Evolutionary conservation across 2,888 invertebrate genomes (phyloP).

Genomic region (Andrena bucephala): DNA sequence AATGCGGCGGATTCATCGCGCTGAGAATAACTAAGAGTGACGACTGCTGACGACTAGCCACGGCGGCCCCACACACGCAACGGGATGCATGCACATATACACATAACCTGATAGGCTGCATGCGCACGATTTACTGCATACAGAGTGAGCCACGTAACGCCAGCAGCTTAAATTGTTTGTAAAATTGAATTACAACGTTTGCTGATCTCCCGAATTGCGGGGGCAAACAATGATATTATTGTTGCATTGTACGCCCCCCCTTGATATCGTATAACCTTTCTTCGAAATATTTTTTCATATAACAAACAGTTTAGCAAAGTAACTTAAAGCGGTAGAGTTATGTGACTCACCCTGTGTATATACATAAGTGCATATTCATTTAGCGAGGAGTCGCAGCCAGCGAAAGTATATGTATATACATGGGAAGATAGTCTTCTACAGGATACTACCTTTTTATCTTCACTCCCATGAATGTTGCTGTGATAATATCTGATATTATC

Average conservation of each 20-base stretch:
- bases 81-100: neutral
- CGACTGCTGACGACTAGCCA: slow-evolving; percentile 41
- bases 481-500: neutral
- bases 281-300: no score
- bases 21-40: slow-evolving; percentile 40
- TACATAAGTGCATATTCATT: slow-evolving; percentile 12
- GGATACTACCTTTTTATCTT: slow-evolving; percentile 14
- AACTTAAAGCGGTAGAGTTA: no score
- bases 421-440: neutral
- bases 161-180: no score
- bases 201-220: no score
- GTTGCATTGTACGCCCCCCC: no score
- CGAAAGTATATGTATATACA: neutral
- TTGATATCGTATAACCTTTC: no score
- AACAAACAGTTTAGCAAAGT: no score
- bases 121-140: neutral
- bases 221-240: no score
- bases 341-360: neutral
- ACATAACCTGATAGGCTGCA: neutral
- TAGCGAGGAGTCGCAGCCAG: neutral
- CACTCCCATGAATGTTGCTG: neutral
- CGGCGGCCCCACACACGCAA: slow-evolving; percentile 1
- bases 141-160: no score
- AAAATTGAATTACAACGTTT: no score
- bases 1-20: slow-evolving; percentile 35